Percentiles rank a stretch among this genome's conserved stretches.
These are phyloP conservation scores for Hemistola chrysoprasaria DNA, from an alignment of 2,888 invertebrate genomes.

Conservation along the genomic window DNA sequence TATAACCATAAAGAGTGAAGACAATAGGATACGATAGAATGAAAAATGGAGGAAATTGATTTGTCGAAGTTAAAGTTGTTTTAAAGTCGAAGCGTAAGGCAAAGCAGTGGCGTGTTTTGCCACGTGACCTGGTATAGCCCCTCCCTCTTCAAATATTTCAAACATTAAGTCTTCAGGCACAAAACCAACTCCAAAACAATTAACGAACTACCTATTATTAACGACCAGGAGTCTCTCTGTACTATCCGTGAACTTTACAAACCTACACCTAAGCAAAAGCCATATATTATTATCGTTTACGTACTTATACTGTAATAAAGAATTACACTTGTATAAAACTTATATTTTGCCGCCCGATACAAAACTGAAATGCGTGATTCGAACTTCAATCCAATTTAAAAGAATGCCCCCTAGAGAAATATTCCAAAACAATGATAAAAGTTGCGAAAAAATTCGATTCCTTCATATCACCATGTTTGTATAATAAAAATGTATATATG, in stretches of 20 bases:
- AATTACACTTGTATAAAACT: constrained; percentile 20
- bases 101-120: constrained; percentile 36
- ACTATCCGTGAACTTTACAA: constrained; percentile 17
- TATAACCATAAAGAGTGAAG: constrained; percentile 25
- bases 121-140: constrained; percentile 55
- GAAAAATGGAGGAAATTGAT: constrained; percentile 38
- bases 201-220: constrained; percentile 56
- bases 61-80: constrained; percentile 40
- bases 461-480: constrained; percentile 29
- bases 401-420: constrained; percentile 71
- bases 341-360: constrained; percentile 29
- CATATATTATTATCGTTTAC: constrained; percentile 2
- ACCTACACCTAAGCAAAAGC: constrained; percentile 7
- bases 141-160: constrained; percentile 63
- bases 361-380: constrained; percentile 59
- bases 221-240: constrained; percentile 37
- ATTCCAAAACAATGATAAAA: constrained; percentile 72
- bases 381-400: constrained; percentile 76
- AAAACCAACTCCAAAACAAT: constrained; percentile 58
- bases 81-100: too few species aligned
- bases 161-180: constrained; percentile 48
- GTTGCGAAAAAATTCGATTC: constrained; percentile 61
- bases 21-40: constrained; percentile 45
- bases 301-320: constrained; percentile 23
- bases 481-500: constrained; percentile 13